Evolutionary conservation across 2,888 invertebrate genomes (phyloP), one percentile per base, ranked within the genome.

Genomic region (Lamproptera curius): DNA sequence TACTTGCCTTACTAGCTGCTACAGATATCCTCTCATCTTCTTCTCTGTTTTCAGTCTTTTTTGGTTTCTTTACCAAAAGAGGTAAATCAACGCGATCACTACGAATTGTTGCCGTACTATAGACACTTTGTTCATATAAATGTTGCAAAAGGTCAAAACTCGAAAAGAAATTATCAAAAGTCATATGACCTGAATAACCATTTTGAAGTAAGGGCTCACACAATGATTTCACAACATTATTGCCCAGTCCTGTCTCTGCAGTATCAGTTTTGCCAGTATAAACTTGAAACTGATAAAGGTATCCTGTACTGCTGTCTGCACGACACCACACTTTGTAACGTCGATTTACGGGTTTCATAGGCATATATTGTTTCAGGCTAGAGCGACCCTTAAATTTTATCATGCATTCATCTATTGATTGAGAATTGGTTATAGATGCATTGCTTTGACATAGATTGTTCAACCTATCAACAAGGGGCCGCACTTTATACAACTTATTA

Each of bases 341-440:
- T 13, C 51, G 36, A 46, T 55, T 55, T 38, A 53, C 46, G 13
- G 54, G 50, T 36, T 57, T 54, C n/a, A n/a, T n/a, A n/a, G n/a
- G n/a, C n/a, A n/a, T n/a, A n/a, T n/a, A n/a, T n/a, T n/a, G n/a
- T n/a, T 57, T 58, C 39, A 59, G 23, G 10, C 47, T 45, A 28
- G 48, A 52, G 13, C 58, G 44, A 11, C 61, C 61, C 52, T 65
- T 63, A 49, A 62, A 62, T 38, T 56, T 50, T 28, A 63, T 54
- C 56, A 56, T n/a, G n/a, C n/a, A n/a, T n/a, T n/a, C n/a, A n/a
- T n/a, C n/a, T n/a, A n/a, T n/a, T n/a, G n/a, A n/a, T n/a, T 53
- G 53, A 6, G 51, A 50, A 26, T 42, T 42, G 13, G 54, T 39
- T 26, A 26, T 35, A 34, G 28, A 16, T 39, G 50, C 47, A 42